Evolutionary conservation across 2,888 invertebrate species (phyloP), one percentile per base, ranked within the genome.

Genomic region (Troides oblongomaculatus): DNA sequence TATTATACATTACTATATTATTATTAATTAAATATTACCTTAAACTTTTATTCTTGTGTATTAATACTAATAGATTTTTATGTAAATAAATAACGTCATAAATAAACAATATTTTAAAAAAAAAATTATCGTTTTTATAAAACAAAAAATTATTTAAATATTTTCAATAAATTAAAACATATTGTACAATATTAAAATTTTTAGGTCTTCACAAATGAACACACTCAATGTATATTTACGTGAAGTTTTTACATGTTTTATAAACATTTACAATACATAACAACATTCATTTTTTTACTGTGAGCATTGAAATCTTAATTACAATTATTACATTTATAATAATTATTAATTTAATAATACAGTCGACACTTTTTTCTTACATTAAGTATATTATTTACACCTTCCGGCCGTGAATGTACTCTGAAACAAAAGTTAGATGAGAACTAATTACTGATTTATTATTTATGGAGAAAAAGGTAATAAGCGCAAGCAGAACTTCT

Each of bases 401-500:
- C 79, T 83, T 87, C 53, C 89, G 78, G 71, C 90, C 89, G 70
- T 90, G 90, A 53, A 90, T 89, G 81, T 83, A 88, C 36, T 87
- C 89, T 90, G 89, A 60, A 89, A 89, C 76, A 83, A 84, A 80
- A 73, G 64, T n/a, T 7, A 53, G 5, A 53, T 14, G 14, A 46
- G 14, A 2, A 46, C 46, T 46, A 8, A 14, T 14, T 14, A 46
- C 14, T 14, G 8, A 8, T 14, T 46, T 14, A 46, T 46, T 46
- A 46, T 46, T 46, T 46, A 46, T 14, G 46, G 14, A 46, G 46
- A 46, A n/a, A 53, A 53, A 18, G 5, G 5, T 14, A 50, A 14
- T 5, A 50, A 50, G 50, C 17, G 14, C 2, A 50, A 12, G 50
- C 18, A 50, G 39, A 8, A 39, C 39, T 39, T 1, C 39, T 46